Base-by-base conservation (phyloP, 2,113 vertebrate species). In the Notiomystis cincta region DNA sequence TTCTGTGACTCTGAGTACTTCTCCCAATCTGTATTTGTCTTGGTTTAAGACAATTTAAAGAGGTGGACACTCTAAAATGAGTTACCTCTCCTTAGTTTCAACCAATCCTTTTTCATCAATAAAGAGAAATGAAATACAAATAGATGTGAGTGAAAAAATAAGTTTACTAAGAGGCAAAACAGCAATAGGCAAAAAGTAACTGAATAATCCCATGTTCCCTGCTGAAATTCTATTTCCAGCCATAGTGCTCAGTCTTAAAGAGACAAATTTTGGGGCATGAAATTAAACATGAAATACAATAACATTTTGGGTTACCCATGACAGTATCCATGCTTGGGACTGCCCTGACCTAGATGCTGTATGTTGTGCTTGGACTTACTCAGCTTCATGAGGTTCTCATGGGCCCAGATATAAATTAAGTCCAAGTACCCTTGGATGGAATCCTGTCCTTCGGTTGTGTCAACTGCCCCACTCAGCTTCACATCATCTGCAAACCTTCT, bases 81-180 rank as follows among this genome's bases (percentile, higher is more conserved):
- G 30, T 22, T 37, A 22, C 11, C 6, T 51, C 12, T 28, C 17
- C 9, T 44, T 67, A 37, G 14, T 58, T 67, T 51, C 62, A 67
- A 44, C 27, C 27, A 51, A 15, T 31, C 7, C 11, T 44, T 50
- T 50, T 67, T 16, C 5, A 50, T 21, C 21, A 58, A 27, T 35
- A 76, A 58, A 17, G 25, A 30, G 14, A 27, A 31, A 58, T 42
- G 1, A 50, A 50, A 50, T 37, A 31, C 0, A 0, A 60, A 60
- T 30, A 24, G 5, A 24, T 58, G 22, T 10, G 16, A 35, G 9
- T 44, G 50, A 47, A 48, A 84, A 65, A 57, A 24, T 13, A n/a
- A 40, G 24, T 57, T 75, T 48, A 17, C 6, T n/a, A n/a, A 30
- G 1, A 40, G 40, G 10, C 12, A 7, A 66, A 65, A 85, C 3